A percentile compares a stretch with the other conserved stretches of the same genome.
Conservation (phyloP, 1,140 invertebrate species). For the Choristoneura fumiferana region DNA sequence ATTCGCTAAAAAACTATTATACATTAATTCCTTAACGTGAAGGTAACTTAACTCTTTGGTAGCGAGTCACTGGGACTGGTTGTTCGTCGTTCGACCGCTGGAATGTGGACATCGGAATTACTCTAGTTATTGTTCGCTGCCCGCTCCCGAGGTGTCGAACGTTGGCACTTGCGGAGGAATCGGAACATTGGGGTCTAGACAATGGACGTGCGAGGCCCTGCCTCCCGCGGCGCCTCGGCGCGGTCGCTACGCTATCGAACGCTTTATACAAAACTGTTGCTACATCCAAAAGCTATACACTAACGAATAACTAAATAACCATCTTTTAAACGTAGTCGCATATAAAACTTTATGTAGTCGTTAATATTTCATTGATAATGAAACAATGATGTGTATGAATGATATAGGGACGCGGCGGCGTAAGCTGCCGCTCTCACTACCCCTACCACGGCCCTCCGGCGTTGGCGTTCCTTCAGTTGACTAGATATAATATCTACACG, state of each 20-base stretch:
- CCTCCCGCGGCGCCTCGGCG: neutral
- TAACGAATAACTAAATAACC: conserved; percentile 49
- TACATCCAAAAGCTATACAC: conserved; percentile 59
- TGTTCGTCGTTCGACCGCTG: conserved; percentile 37
- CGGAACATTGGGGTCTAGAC: conserved; percentile 20
- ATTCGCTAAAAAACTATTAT: conserved; percentile 61
- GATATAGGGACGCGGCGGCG: conserved; percentile 40
- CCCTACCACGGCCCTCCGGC: neutral
- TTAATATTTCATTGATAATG: conserved; percentile 48
- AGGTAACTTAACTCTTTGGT: conserved; percentile 77
- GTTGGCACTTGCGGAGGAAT: conserved; percentile 67
- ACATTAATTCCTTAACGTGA: conserved; percentile 69
- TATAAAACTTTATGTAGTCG: conserved; percentile 40
- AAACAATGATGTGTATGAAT: conserved; percentile 64
- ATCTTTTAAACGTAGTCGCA: conserved; percentile 37
- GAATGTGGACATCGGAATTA: conserved; percentile 42
- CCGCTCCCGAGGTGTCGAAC: conserved; percentile 33
- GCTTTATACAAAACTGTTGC: conserved; percentile 46
- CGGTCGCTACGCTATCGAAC: conserved; percentile 21
- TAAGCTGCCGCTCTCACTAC: conserved; percentile 9
- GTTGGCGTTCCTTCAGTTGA: neutral
- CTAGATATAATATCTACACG: conserved; percentile 2
- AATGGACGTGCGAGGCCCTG: conserved; percentile 4
- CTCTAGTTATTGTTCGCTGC: neutral
- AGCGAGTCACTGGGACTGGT: conserved; percentile 54